Conservation (phyloP, 2,888 invertebrate species). For the Cryptus viduatorius region DNA sequence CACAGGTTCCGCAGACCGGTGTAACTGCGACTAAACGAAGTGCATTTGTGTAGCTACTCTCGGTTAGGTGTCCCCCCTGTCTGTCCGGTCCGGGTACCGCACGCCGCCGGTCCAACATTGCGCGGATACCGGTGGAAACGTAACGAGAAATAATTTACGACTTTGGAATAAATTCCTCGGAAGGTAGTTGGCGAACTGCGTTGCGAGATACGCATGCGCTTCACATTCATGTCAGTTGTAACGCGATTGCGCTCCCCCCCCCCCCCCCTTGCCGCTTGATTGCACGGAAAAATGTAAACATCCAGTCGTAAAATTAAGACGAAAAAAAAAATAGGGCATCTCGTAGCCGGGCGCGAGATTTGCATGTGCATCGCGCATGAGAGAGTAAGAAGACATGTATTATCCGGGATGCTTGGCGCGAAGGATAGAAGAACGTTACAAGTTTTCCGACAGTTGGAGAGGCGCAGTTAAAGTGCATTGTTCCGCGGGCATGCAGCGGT, state of each 20-base stretch:
- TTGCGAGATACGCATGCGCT: not conserved
- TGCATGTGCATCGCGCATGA: conserved; percentile 46
- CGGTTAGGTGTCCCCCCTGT: conserved; percentile 35
- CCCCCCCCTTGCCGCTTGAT: conserved; percentile 66
- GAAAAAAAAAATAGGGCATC: conserved; percentile 60
- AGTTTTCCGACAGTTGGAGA: conserved; percentile 61
- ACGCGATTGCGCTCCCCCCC: conserved; percentile 46
- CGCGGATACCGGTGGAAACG: conserved; percentile 50
- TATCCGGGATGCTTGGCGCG: conserved; percentile 29
- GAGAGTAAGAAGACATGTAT: conserved; percentile 13
- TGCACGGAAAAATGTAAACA: conserved; percentile 59
- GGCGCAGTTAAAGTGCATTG: conserved; percentile 68
- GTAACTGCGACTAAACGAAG: conserved; percentile 18
- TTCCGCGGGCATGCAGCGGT: conserved; percentile 63
- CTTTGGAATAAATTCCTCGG: conserved; percentile 53
- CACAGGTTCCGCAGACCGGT: conserved; percentile 11
- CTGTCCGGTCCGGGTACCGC: not conserved
- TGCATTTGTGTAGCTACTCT: not conserved
- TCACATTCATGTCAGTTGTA: conserved; percentile 63
- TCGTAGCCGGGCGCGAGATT: conserved; percentile 31
- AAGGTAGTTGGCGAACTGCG: conserved; percentile 39
- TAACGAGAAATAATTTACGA: conserved; percentile 70
- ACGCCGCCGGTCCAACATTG: not conserved
- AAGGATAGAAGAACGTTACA: conserved; percentile 61
- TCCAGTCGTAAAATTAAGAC: conserved; percentile 49